Percentiles rank a stretch among this genome's conserved stretches.
Evolutionary conservation across 2,113 vertebrate species (phyloP).

Genomic region (Cryptoleucopteryx plumbea): DNA sequence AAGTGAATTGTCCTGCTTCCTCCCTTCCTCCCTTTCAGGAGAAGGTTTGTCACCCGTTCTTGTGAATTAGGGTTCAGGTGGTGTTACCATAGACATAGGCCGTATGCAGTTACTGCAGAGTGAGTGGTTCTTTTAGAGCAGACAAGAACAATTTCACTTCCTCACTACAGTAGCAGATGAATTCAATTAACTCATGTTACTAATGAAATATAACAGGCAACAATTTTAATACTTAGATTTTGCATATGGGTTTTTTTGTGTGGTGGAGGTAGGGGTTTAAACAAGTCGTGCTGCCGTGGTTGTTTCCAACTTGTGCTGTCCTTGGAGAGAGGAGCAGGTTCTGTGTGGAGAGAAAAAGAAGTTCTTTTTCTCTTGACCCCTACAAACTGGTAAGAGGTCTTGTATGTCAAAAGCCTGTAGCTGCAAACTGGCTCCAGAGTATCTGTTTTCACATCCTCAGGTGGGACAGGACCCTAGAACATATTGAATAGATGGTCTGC

Average conservation of each 20-base stretch:
- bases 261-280: not conserved
- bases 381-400: not conserved
- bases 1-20: not conserved
- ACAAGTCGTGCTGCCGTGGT: fast-evolving
- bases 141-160: not conserved
- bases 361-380: not conserved
- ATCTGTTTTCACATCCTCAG: not conserved
- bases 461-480: not conserved
- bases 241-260: fast-evolving
- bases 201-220: not conserved
- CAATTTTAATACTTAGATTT: not conserved
- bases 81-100: not conserved
- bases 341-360: not conserved
- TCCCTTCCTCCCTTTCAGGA: not conserved
- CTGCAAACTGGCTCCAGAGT: not conserved
- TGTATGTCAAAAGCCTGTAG: not conserved
- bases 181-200: not conserved
- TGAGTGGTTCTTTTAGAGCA: not conserved
- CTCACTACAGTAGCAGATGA: not conserved
- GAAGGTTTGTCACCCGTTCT: not conserved
- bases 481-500: not conserved
- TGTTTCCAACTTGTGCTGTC: not conserved
- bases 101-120: not conserved
- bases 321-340: not conserved
- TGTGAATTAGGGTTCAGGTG: not conserved